Base-by-base conservation (phyloP, 2,888 invertebrate genomes). In the Mylabris sibirica region DNA sequence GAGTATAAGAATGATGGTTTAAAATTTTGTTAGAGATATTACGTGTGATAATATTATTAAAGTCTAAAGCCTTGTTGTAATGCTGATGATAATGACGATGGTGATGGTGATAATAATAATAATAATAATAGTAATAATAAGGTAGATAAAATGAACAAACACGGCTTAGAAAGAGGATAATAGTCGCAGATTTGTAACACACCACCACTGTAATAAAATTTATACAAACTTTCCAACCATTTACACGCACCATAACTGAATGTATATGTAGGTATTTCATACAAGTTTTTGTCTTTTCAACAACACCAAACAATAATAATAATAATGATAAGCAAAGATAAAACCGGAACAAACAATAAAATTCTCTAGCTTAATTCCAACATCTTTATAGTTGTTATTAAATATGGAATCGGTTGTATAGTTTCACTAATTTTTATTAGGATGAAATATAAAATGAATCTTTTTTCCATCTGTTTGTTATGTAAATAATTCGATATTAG, bases 101-200 rank as follows among this genome's bases (percentile, higher is more conserved):
- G 17, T 44, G 44, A 44, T 44, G 17, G 17, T 44, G 44, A 17
- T n/a, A 14, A n/a, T n/a, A 3, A 41, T 30, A 30, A 30, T 30
- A 30, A 44, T 44, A 17, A 44, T 44, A 4, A 44, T 44, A 14
- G 14, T 44, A 44, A 44, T 49, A 20, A 49, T 49, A 49, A 53
- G 49, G 49, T 53, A 53, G 49, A 53, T 53, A 53, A 53, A 53
- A 53, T 53, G 22, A 22, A 53, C 11, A 53, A 53, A 53, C 49
- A 44, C n/a, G 12, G 38, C 30, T 30, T 30, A 17, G 44, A 17
- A 14, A n/a, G 49, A 53, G 20, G 49, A 53, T 53, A 22, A 22
- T 53, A 53, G 49, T 53, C 22, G 30, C 8, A 53, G 49, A 53
- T 53, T 53, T 53, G 49, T 22, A 22, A 53, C 44, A 44, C 44